These are phyloP conservation scores for Mormyrus iriodes DNA, from an alignment of 2,113 vertebrate species.

Conservation along the genomic window DNA sequence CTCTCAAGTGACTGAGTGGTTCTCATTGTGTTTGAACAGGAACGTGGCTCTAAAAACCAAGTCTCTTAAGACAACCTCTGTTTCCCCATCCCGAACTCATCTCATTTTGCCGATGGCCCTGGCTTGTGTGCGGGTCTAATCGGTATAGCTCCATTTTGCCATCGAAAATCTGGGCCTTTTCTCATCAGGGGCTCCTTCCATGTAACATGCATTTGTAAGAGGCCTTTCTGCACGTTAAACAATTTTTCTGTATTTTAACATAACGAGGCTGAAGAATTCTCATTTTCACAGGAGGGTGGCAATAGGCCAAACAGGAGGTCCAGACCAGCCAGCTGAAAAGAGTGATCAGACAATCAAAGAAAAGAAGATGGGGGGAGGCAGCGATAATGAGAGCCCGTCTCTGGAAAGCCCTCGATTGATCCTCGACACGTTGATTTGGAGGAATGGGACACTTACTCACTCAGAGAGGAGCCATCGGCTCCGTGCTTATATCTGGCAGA, in stretches of 20 bases:
- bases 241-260: not conserved
- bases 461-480: not conserved
- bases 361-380: not conserved
- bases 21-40: not conserved
- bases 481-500: slow-evolving; percentile 1
- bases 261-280: not conserved
- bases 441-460: not conserved
- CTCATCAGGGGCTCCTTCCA: not conserved
- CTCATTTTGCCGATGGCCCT: not conserved
- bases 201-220: not conserved
- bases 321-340: not conserved
- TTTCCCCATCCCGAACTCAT: not conserved
- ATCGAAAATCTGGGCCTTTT: not conserved
- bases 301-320: not conserved
- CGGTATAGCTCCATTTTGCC: not conserved
- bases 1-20: not conserved
- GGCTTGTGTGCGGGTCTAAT: not conserved
- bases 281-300: not conserved
- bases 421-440: not conserved
- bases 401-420: slow-evolving; percentile 1
- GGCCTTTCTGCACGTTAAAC: not conserved
- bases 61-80: not conserved
- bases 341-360: not conserved
- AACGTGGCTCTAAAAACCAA: not conserved
- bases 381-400: not conserved